Evolutionary conservation across 2,888 invertebrate species (phyloP), one percentile per base, ranked within the genome.

Genomic region (Carcina quercana): DNA sequence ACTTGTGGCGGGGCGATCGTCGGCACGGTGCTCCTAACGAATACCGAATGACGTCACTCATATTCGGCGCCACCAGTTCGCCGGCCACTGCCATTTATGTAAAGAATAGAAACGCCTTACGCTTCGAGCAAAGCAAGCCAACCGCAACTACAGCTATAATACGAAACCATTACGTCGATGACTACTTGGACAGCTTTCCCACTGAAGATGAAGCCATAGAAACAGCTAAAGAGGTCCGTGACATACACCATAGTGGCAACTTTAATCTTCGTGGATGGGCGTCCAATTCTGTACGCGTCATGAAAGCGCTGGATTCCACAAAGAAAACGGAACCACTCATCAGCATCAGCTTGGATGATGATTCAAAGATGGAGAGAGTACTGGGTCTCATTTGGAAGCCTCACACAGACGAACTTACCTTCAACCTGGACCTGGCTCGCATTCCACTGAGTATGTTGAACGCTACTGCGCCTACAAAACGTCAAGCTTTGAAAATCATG

Each of bases 61-160:
- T 45, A 3, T 44, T 44, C 27, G 42, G 44, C 3, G 40, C 41
- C 3, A 48, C 36, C 3, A 42, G 40, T 24, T 49, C 43, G 2
- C 45, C 40, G 5, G 45, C 45, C 10, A 40, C 43, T 12, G 42
- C 46, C n/a, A 42, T 43, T 13, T 43, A 41, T 25, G 41, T 47
- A 14, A 43, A 36, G 37, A 43, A 45, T 33, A 43, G 41, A 37
- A 47, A 47, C 24, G 43, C 45, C 3, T 5, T 27, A 6, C 17
- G 17, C 7, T 17, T 17, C 7, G 5, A 5, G 7, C 5, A 17
- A 5, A 5, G 22, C 0, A 15, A 26, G 14, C 34, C 43, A 5
- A 13, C 20, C 1, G 43, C 43, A 8, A 34, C 36, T 3, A 13
- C 32, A 3, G 43, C 43, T 0, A 43, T 43, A n/a, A 3, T 10